A percentile compares a stretch with the other conserved stretches of the same genome.
phyloP scores from a whole-genome alignment of 2,888 invertebrate genomes.

The Fabriciana adippe region DNA sequence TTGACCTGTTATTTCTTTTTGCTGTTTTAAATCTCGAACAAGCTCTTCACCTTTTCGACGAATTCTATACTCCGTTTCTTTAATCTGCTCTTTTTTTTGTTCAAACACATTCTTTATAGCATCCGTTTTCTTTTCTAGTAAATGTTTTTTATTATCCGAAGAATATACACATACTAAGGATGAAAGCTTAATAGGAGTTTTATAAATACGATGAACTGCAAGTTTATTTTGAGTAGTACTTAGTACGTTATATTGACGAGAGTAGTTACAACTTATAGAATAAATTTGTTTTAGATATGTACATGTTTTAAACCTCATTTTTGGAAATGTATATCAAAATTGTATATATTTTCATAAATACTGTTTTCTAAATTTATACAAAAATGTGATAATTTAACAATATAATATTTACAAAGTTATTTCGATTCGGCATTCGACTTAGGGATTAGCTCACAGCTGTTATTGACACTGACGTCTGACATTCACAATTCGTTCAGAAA shows the following conservation, averaged over 20 bases:
- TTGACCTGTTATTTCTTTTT: constrained; percentile 69
- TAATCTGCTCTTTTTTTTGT: constrained; percentile 83
- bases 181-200: constrained; percentile 48
- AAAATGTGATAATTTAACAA: not conserved
- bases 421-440: constrained; percentile 2
- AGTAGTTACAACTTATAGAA: constrained; percentile 46
- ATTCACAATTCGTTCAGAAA: constrained; percentile 12
- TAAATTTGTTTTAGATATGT: constrained; percentile 53
- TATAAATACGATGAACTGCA: constrained; percentile 46
- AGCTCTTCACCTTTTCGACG: constrained; percentile 68
- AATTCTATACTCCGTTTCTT: constrained; percentile 81
- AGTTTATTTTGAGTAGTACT: constrained; percentile 38
- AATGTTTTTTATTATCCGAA: constrained; percentile 67
- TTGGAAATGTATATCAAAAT: constrained; percentile 17
- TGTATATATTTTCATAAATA: not conserved
- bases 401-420: not conserved
- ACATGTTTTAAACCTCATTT: constrained; percentile 59
- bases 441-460: constrained; percentile 8
- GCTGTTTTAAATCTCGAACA: constrained; percentile 72
- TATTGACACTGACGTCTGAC: constrained; percentile 26
- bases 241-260: constrained; percentile 46
- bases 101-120: constrained; percentile 82
- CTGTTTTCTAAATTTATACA: not conserved
- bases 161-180: constrained; percentile 59
- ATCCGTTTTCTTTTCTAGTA: constrained; percentile 74